Percentiles rank a stretch among this genome's conserved stretches.
These are phyloP conservation scores for Gonioctena quinquepunctata DNA, from an alignment of 1,140 invertebrate genomes.

Conservation along the genomic window DNA sequence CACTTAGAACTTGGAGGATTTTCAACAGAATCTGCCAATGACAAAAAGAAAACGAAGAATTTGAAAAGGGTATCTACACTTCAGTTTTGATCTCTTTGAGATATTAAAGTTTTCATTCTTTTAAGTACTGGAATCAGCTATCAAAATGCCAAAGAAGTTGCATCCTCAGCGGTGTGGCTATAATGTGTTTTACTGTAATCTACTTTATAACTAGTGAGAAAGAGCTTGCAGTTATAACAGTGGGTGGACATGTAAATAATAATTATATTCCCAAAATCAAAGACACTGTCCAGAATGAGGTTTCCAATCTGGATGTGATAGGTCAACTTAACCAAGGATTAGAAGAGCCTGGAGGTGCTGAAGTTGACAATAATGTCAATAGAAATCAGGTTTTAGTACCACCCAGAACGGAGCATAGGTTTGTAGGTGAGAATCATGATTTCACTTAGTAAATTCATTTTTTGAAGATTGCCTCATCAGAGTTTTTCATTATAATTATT, in stretches of 20 bases:
- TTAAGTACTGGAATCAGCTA: constrained; percentile 80
- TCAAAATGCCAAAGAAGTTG: constrained; percentile 81
- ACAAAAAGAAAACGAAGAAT: constrained; percentile 31
- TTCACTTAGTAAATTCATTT: background rate
- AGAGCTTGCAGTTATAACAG: constrained; percentile 48
- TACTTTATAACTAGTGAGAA: constrained; percentile 60
- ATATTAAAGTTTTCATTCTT: constrained; percentile 37
- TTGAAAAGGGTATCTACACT: constrained; percentile 39
- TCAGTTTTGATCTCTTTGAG: constrained; percentile 1
- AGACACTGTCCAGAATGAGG: constrained; percentile 24
- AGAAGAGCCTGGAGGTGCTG: constrained; percentile 43
- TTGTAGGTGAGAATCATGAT: constrained; percentile 26
- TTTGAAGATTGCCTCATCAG: too few species aligned
- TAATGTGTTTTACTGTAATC: constrained; percentile 60
- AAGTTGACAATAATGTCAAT: constrained; percentile 37
- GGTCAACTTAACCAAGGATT: constrained; percentile 43
- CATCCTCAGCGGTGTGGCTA: constrained; percentile 65
- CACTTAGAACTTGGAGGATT: constrained; percentile 25
- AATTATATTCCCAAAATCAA: constrained; percentile 33
- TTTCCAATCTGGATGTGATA: constrained; percentile 28
- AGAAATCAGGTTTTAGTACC: constrained; percentile 38
- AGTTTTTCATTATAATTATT: too few species aligned
- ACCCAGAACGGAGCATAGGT: constrained; percentile 27
- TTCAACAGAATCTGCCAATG: constrained; percentile 14
- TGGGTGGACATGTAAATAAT: constrained; percentile 43